phyloP scores from a whole-genome alignment of 2,113 vertebrate genomes.

The Cinclus mexicanus region DNA sequence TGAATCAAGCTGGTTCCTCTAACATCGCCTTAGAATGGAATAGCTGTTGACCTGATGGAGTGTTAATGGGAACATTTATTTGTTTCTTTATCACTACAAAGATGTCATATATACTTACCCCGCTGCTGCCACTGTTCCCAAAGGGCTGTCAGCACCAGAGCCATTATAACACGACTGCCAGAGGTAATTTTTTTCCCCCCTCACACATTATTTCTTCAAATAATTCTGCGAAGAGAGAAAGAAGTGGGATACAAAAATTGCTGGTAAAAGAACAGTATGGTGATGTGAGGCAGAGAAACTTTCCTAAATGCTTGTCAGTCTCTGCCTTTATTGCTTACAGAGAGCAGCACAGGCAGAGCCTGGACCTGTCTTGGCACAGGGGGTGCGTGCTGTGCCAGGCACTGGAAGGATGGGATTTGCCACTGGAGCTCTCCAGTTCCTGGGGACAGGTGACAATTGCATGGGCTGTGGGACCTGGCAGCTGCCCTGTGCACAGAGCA shows the following conservation, averaged over 20 bases:
- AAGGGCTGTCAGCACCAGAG: conserved; percentile 67
- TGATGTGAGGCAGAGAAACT: background rate
- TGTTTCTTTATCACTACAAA: conserved; percentile 75
- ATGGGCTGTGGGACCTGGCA: accelerated
- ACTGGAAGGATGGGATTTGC: background rate
- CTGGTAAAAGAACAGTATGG: background rate
- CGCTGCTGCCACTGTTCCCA: conserved; percentile 64
- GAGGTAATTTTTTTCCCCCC: conserved; percentile 21
- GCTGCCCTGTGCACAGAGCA: background rate
- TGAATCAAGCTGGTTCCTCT: conserved; percentile 37
- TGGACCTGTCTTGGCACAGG: accelerated
- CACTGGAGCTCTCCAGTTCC: accelerated
- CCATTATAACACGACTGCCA: conserved; percentile 63
- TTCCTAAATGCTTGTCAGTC: background rate
- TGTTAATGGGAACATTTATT: conserved; percentile 74
- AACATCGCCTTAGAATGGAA: conserved; percentile 45
- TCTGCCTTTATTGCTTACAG: background rate
- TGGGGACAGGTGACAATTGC: accelerated
- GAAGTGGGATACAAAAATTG: conserved; percentile 5
- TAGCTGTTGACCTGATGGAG: conserved; percentile 67
- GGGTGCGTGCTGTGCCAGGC: background rate
- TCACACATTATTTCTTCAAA: conserved; percentile 58
- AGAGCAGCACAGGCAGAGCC: background rate
- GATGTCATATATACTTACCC: conserved; percentile 66
- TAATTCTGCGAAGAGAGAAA: conserved; percentile 8